phyloP scores from a whole-genome alignment of 2,113 vertebrate genomes.

The Upupa epops region DNA sequence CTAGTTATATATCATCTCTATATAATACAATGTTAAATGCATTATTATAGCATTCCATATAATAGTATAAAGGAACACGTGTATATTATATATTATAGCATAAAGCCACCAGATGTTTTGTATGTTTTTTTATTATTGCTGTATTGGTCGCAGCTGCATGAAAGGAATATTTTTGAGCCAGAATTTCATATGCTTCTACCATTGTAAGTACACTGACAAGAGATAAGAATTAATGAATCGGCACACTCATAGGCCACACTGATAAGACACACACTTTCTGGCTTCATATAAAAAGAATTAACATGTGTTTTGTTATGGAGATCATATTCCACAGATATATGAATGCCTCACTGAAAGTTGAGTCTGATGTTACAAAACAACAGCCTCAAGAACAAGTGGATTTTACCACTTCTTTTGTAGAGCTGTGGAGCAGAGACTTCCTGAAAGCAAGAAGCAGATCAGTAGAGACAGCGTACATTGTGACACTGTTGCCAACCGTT shows the following conservation, averaged over 20 bases:
- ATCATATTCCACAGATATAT: neutral
- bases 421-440: neutral
- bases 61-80: too few species aligned
- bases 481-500: neutral
- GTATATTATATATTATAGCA: neutral
- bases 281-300: constrained; percentile 11
- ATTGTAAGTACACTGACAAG: neutral
- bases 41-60: too few species aligned
- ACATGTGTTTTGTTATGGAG: neutral
- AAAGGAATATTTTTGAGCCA: neutral
- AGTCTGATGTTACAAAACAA: neutral
- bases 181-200: neutral
- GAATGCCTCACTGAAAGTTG: neutral
- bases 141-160: neutral
- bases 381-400: neutral
- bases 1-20: too few species aligned
- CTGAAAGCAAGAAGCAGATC: neutral
- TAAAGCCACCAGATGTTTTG: fast-evolving
- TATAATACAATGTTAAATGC: too few species aligned
- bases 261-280: neutral
- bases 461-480: neutral
- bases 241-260: neutral
- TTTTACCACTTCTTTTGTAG: constrained; percentile 18
- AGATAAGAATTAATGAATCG: neutral
- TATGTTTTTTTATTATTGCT: neutral